These are phyloP conservation scores for Temnothorax nylanderi DNA, from an alignment of 1,140 invertebrate species.

Conservation along the genomic window DNA sequence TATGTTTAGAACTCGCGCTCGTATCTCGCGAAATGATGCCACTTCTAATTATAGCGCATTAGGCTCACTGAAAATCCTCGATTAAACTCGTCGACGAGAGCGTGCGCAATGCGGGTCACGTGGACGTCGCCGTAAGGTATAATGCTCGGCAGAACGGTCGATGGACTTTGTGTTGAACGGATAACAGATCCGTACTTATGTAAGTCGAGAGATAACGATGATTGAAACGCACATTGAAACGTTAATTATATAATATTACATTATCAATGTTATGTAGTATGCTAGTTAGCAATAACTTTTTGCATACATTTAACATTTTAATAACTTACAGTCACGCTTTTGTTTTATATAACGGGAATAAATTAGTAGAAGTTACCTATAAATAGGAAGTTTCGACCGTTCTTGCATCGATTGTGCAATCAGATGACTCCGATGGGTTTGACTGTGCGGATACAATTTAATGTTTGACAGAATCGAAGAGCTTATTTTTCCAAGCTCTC, in stretches of 20 bases:
- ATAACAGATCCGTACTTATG: neutral
- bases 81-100: conserved; percentile 49
- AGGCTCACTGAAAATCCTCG: conserved; percentile 47
- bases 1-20: conserved; percentile 27
- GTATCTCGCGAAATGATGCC: conserved; percentile 22
- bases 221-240: too few relatives aligned
- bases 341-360: neutral
- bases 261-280: neutral
- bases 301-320: neutral
- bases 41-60: conserved; percentile 47
- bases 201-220: too few relatives aligned
- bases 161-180: neutral
- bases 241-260: neutral
- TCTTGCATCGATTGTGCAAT: neutral
- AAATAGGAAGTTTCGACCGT: neutral
- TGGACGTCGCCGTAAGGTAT: neutral
- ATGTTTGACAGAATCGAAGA: neutral
- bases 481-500: neutral
- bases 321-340: neutral
- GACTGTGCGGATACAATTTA: conserved; percentile 1
- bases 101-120: neutral
- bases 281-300: neutral
- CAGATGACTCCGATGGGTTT: neutral
- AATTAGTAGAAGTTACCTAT: neutral
- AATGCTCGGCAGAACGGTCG: neutral